Base-by-base conservation (phyloP, 1,140 invertebrate genomes). In the Aphis craccivora region DNA sequence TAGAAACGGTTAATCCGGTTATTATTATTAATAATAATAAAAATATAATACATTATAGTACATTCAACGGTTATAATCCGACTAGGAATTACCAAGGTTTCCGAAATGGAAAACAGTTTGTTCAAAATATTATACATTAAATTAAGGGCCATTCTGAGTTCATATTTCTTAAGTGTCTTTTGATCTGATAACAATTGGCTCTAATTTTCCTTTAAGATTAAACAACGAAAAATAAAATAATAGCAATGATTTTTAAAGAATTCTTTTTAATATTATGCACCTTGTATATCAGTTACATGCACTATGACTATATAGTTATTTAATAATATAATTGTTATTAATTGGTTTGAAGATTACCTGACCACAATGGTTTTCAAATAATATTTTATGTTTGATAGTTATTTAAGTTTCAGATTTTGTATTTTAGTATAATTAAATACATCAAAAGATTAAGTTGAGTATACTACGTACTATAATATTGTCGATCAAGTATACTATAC, bases 61-160 rank as follows among this genome's bases (percentile, higher is more conserved):
- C 37, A 83, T 83, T 40, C 81, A 37, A 83, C 37, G 81, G 81
- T 40, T 83, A 83, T 83, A 83, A 83, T 83, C 81, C 81, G 35
- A 40, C 37, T 20, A 83, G 35, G 81, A 83, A 83, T 83, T 83
- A 83, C 81, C 35, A 83, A 83, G 37, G 37, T 83, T 83, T 83
- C 37, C 40, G 81, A 40, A 35, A 40, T 83, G 81, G 22, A 83
- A 37, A 83, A 40, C 35, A 37, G 76, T 83, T 83, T 40, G 37
- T 40, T 83, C 40, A 40, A 40, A 40, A 83, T 40, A 83, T 83
- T 83, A 37, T 35, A 83, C 37, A 83, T 35, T 23, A 40, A 83
- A 40, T 83, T 40, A 83, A 83, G 11, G 81, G 81, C 22, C 18
- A 23, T 23, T 35, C 37, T 20, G 22, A 5, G 22, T 23, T 37